A percentile compares a stretch with the other conserved stretches of the same genome.
phyloP scores from a whole-genome alignment of 2,888 invertebrate genomes.

The Ischnus inquisitorius region DNA sequence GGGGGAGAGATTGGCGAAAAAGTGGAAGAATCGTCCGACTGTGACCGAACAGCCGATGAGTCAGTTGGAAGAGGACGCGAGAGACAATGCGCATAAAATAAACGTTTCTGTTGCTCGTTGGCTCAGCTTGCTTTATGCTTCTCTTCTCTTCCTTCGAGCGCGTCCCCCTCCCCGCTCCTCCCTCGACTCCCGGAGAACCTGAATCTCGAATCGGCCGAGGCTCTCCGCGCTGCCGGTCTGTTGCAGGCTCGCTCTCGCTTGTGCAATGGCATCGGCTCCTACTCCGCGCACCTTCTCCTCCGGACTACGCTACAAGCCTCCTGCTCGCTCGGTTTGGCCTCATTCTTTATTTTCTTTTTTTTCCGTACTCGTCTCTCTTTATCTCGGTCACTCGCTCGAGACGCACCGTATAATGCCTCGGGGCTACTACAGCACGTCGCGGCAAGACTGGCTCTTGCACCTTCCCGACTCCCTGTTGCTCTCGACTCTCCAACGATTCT shows the following conservation, averaged over 20 bases:
- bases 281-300: constrained; percentile 16
- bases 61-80: constrained; percentile 34
- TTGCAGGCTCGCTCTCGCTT: constrained; percentile 56
- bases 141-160: constrained; percentile 9
- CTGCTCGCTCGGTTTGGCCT: constrained; percentile 60
- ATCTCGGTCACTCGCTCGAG: constrained; percentile 12
- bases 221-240: constrained; percentile 40
- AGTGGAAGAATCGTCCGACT: background rate
- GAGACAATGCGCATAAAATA: constrained; percentile 18
- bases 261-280: constrained; percentile 58
- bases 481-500: constrained; percentile 20
- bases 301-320: constrained; percentile 44
- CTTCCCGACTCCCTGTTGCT: constrained; percentile 33
- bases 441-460: constrained; percentile 46
- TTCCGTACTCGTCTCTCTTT: constrained; percentile 21
- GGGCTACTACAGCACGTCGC: constrained; percentile 25
- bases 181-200: constrained; percentile 45
- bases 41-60: constrained; percentile 44
- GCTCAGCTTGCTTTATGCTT: constrained; percentile 48
- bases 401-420: constrained; percentile 49
- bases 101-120: constrained; percentile 38
- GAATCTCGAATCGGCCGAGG: constrained; percentile 60
- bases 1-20: background rate
- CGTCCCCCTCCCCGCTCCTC: no score
- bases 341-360: constrained; percentile 47